phyloP scores from a whole-genome alignment of 2,797 vertebrate genomes.

The Falco columbarius region DNA sequence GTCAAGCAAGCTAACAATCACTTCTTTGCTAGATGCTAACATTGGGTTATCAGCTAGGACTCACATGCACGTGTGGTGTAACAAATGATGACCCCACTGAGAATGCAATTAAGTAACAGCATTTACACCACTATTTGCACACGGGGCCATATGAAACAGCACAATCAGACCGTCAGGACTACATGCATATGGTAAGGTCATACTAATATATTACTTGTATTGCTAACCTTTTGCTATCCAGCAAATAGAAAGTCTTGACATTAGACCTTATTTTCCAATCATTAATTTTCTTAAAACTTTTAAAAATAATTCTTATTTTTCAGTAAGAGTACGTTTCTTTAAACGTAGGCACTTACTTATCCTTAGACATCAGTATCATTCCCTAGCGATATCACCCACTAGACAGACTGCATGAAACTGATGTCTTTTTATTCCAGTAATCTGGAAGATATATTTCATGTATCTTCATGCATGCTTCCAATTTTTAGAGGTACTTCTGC shows the following conservation, averaged over 20 bases:
- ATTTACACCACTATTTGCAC: not conserved
- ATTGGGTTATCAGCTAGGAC: not conserved
- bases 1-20: not conserved
- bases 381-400: not conserved
- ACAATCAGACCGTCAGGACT: not conserved
- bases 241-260: not conserved
- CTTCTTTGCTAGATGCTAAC: not conserved
- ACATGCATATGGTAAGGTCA: not conserved
- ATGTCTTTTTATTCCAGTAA: not conserved
- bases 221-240: not conserved
- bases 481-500: not conserved
- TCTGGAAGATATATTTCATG: not conserved
- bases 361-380: not conserved
- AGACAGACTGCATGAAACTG: not conserved
- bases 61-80: not conserved
- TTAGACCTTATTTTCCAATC: not conserved
- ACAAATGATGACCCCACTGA: not conserved
- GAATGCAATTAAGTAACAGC: not conserved
- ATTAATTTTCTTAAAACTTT: not conserved
- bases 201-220: too few species aligned
- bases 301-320: not conserved
- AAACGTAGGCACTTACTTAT: not conserved
- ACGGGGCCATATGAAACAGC: not conserved
- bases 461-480: not conserved
- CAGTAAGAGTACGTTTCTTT: not conserved